Evolutionary conservation across 35 echinoderm and acorn worm species (phyloP), one percentile per base, ranked within the genome.

Genomic region (Ophioderma brevispina): DNA sequence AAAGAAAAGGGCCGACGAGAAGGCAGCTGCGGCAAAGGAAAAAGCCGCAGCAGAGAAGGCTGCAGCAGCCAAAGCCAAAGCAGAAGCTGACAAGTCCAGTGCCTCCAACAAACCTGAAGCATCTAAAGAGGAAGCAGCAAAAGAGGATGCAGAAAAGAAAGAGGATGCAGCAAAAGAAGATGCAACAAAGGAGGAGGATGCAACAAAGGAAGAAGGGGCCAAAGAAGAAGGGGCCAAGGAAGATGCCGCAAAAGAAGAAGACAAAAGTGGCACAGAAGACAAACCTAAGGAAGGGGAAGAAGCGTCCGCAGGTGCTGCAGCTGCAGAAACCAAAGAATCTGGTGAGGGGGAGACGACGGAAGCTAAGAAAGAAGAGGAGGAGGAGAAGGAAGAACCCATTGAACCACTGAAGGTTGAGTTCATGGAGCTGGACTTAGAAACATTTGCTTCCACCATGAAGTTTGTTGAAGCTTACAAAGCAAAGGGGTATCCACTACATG

Each of bases 401-500:
- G 50, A 18, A 31, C 49, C 55, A 15, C 76, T 87, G 36, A 52
- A 43, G 31, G 70, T 89, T 5, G 87, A 89, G 55, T 89, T 81
- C 50, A 89, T 89, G 87, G 31, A 23, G 13, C 79, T 89, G 34
- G 87, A 89, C 42, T 50, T 89, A 21, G 49, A 28, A 25, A 81
- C 87, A 59, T 40, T 89, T 33, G 77, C 21, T 31, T 80, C 39
- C 32, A 81, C 79, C 14, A 81, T 63, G 78, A 40, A 40, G 11
- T 89, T 89, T 49, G 50, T 41, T 8, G 78, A 89, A 38, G 87
- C 39, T 18, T 89, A 59, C 79, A 80, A 81, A 50, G 23, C 77
- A 19, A 89, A 81, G 79, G 77, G 79, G 21, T 81, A 70, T 81
- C 40, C 78, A 28, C 55, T 89, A 55, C 87, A 89, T 77, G 87